Evolutionary conservation across 2,797 vertebrate genomes (phyloP), one percentile per base, ranked within the genome.

Genomic region (Coregonus suidteri): DNA sequence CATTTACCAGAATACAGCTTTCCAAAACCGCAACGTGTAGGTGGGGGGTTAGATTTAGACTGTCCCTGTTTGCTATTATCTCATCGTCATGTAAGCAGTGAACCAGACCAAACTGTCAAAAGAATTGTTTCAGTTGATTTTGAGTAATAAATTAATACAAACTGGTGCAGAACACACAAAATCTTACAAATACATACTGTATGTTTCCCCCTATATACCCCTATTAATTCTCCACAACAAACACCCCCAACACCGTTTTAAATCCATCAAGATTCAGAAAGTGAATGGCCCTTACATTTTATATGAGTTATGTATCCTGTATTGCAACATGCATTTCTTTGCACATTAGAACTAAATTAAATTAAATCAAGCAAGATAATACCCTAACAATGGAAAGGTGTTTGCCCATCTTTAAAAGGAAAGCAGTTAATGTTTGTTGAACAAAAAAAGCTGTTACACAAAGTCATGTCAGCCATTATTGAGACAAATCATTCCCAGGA

Each of bases 61-160:
- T 94, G 93, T 95, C 94, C 90, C 95, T 95, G 95, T 95, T 95
- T 95, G 95, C 93, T 95, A 96, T 90, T 93, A 91, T 94, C 94
- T 96, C 95, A 90, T 96, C 95, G 92, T 96, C 95, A 94, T 96
- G 95, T 95, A 96, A 95, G 95, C 95, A 96, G 94, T 95, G 94
- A 93, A 95, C 94, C 90, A 94, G 94, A 95, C 94, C 95, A 88
- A 95, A 96, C 95, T 96, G 95, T 95, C 93, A 90, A 95, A 94
- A 96, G 93, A 95, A 91, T 93, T 82, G 93, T 93, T 91, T 94
- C 75, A 94, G 91, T 94, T 93, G 86, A 95, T 84, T 89, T 91
- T 85, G 87, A 89, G 90, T 86, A 87, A 92, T 75, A 93, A 90
- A 93, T 79, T 56, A 93, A 89, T 72, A 90, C 84, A 93, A 82